Evolutionary conservation across 2,888 invertebrate genomes (phyloP), one percentile per base, ranked within the genome.

Genomic region (Cephalotes varians): DNA sequence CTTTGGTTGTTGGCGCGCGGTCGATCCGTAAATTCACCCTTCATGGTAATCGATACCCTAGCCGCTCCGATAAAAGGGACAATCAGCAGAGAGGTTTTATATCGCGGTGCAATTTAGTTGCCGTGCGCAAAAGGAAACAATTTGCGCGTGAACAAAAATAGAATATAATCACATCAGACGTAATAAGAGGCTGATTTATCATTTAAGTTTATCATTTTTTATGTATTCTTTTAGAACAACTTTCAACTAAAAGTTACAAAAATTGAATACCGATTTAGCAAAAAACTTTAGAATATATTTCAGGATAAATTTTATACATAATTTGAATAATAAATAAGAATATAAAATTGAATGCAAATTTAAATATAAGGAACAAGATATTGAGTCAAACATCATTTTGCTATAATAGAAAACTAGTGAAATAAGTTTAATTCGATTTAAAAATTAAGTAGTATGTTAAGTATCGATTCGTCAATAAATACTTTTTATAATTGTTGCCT

Each of bases 41-140:
- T 85, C 85, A 49, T 67, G 84, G 81, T 86, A 88, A 88, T 88
- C 88, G 86, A 88, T 88, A 88, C 67, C 60, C 74, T 60, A 49
- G 37, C 58, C 21, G 21, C 21, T 18, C 79, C 74, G 83, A 86
- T 88, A 88, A 86, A 88, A 88, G 88, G 80, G 82, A 86, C 83
- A 86, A 86, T 83, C 79, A 81, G 64, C 83, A 79, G 83, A 86
- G 81, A 84, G 81, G 74, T 82, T 84, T 56, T 62, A 83, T 54
- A 71, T 34, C 47, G 25, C 64, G 64, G 12, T 10, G 34, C 18
- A 74, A 64, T 74, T 74, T 74, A 49, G 12, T 49, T 25, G 25
- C 49, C 18, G 21, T 37, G 12, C n/a, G 37, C 62, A 49, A 74
- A 64, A 74, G 25, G 10, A 49, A 74, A n/a, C 37, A 47, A 49